A percentile compares a stretch with the other conserved stretches of the same genome.
These are phyloP conservation scores for Mesorhabditis sp. DNA, from an alignment of 2,888 invertebrate species.

Conservation along the genomic window DNA sequence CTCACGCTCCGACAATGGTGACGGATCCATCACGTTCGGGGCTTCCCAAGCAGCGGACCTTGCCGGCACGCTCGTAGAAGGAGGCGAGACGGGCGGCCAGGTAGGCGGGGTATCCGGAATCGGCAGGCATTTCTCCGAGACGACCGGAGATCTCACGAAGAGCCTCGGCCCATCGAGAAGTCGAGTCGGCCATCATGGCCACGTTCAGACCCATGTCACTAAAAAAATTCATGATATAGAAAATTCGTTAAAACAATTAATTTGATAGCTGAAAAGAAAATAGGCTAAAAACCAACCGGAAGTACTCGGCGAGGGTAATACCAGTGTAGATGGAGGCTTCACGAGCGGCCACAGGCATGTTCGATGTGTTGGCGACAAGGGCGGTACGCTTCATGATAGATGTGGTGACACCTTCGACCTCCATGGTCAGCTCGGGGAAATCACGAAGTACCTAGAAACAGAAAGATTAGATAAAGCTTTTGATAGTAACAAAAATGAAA, in stretches of 20 bases:
- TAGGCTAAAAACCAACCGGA: conserved; percentile 21
- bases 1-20: conserved; percentile 90
- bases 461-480: neutral
- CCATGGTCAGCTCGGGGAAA: conserved; percentile 95
- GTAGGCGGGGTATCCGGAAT: conserved; percentile 94
- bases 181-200: conserved; percentile 99
- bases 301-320: conserved; percentile 97
- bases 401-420: conserved; percentile 87
- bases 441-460: conserved; percentile 72
- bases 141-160: conserved; percentile 97
- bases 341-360: conserved; percentile 99
- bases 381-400: conserved; percentile 99
- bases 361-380: conserved; percentile 97
- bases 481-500: neutral
- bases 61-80: conserved; percentile 98
- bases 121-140: conserved; percentile 99
- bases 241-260: neutral
- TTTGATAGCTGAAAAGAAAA: neutral
- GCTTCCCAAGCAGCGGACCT: conserved; percentile 71
- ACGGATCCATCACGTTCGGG: conserved; percentile 97
- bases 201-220: conserved; percentile 96
- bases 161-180: conserved; percentile 99
- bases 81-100: conserved; percentile 94
- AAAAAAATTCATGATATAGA: conserved; percentile 66
- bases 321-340: conserved; percentile 99